Evolutionary conservation across 2,888 invertebrate species (phyloP).

Genomic region (Aporophyla lueneburgensis): DNA sequence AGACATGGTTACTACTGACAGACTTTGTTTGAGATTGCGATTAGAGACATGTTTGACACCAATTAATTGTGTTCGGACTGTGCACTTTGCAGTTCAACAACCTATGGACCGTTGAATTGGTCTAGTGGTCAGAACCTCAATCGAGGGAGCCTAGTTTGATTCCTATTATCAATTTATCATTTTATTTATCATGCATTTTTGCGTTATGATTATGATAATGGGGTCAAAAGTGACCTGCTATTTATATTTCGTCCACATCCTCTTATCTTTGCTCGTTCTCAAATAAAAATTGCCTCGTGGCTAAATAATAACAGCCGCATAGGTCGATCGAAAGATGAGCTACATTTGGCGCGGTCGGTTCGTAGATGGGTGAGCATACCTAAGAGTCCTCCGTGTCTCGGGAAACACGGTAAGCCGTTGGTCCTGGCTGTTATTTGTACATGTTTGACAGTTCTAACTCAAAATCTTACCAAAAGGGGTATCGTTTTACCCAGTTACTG

Average conservation of each 20-base stretch:
- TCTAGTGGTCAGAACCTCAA: not conserved
- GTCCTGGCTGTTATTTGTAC: no score
- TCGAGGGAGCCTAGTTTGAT: not conserved
- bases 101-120: constrained; percentile 16
- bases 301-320: no score
- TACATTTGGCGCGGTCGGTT: no score
- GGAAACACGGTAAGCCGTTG: no score
- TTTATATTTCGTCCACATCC: not conserved
- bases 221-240: not conserved
- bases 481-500: no score
- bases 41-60: constrained; percentile 17
- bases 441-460: no score
- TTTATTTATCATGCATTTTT: not conserved
- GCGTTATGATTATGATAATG: not conserved
- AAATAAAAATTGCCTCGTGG: not conserved
- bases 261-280: not conserved
- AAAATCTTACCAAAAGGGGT: no score
- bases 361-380: no score
- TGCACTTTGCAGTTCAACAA: constrained; percentile 27
- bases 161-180: not conserved
- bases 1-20: not conserved
- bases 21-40: constrained; percentile 18
- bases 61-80: constrained; percentile 23
- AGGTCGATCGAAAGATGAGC: no score
- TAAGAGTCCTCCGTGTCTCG: no score